Evolutionary conservation across 2,888 invertebrate genomes (phyloP).

Genomic region (Zeuzera pyrina): DNA sequence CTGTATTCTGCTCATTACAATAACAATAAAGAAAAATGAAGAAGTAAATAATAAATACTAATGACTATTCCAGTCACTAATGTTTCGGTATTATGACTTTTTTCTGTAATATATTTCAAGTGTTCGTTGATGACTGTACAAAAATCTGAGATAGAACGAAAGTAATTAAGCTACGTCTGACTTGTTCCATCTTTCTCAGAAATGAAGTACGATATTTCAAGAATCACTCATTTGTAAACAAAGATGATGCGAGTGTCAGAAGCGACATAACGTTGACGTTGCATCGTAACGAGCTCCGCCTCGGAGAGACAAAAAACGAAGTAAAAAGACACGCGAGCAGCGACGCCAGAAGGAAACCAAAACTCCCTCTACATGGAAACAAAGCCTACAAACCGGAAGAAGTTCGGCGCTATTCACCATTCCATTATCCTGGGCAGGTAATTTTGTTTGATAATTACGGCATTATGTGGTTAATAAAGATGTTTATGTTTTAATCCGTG

Average conservation of each 20-base stretch:
- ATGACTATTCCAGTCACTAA: no score
- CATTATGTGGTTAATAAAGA: slow-evolving; percentile 11
- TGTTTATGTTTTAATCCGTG: slow-evolving; percentile 10
- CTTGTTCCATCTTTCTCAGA: no score
- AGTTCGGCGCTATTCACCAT: slow-evolving; percentile 45
- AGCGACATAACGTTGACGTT: not conserved
- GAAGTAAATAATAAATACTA: no score
- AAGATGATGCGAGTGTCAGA: slow-evolving; percentile 15
- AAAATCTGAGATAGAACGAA: no score
- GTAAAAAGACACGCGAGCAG: slow-evolving; percentile 20
- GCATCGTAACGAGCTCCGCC: slow-evolving; percentile 16
- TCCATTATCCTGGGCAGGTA: slow-evolving; percentile 48
- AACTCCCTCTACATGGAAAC: slow-evolving; percentile 28
- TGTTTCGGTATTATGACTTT: no score
- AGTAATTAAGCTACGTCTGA: no score
- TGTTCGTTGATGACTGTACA: no score
- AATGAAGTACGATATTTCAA: slow-evolving; percentile 7
- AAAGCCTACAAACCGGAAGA: slow-evolving; percentile 27
- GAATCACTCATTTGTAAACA: slow-evolving; percentile 12
- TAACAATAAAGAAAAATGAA: no score
- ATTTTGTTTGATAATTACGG: slow-evolving; percentile 15
- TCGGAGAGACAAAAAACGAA: slow-evolving; percentile 6
- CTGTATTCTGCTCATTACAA: no score
- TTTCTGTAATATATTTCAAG: no score
- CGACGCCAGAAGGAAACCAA: slow-evolving; percentile 19